phyloP scores from a whole-genome alignment of 2,113 vertebrate genomes.

The Trogon surrucura region DNA sequence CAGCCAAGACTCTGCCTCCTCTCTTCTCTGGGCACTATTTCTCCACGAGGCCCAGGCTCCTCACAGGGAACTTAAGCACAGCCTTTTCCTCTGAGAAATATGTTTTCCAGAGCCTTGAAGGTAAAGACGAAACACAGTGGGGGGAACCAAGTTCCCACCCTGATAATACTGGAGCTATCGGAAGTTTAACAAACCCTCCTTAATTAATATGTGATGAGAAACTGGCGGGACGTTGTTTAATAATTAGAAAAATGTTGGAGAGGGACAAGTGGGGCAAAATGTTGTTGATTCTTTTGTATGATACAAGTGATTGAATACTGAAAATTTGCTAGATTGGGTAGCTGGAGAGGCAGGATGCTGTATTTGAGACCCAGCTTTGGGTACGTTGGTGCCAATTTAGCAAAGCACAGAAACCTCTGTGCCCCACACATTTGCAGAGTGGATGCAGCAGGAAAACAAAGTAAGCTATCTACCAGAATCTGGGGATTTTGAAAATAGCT shows the following conservation, averaged over 20 bases:
- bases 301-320: background rate
- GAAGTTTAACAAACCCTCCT: background rate
- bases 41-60: background rate
- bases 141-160: background rate
- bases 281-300: fast-evolving
- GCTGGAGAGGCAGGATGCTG: background rate
- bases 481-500: background rate
- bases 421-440: background rate
- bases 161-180: background rate
- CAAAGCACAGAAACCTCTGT: background rate
- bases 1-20: background rate
- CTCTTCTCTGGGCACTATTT: fast-evolving
- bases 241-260: background rate
- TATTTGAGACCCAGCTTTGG: background rate
- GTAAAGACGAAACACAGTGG: background rate
- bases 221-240: background rate
- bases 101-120: background rate
- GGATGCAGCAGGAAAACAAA: background rate
- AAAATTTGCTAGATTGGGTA: background rate
- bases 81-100: background rate
- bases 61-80: background rate
- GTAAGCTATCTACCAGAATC: background rate
- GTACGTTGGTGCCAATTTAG: background rate
- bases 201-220: background rate
- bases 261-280: background rate